Conservation (phyloP, 2,888 invertebrate genomes). For the Anthoptus insignis region DNA sequence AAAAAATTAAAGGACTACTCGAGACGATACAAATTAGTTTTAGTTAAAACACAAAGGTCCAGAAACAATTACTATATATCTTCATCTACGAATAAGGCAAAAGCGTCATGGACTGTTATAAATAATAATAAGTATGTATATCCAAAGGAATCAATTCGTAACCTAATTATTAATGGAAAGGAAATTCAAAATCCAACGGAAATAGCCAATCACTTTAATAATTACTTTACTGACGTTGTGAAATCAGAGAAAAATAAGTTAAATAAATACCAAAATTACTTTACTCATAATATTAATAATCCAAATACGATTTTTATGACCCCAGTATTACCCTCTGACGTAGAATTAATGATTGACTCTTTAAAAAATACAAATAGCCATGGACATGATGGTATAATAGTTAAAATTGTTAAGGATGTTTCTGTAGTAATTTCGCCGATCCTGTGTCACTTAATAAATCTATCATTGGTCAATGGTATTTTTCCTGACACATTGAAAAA, state of each 20-base stretch:
- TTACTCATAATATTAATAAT: background rate
- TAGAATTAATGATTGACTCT: background rate
- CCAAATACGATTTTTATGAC: constrained; percentile 10
- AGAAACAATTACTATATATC: background rate
- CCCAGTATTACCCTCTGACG: background rate
- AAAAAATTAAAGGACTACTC: background rate
- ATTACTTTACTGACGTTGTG: constrained; percentile 1
- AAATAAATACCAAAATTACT: background rate
- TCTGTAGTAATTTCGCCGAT: background rate
- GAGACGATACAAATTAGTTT: background rate
- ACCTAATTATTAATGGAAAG: background rate
- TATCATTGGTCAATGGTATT: constrained; percentile 1
- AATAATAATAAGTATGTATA: background rate
- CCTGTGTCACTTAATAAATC: background rate
- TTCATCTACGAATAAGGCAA: background rate
- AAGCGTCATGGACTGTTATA: constrained; percentile 1
- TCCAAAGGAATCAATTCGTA: background rate
- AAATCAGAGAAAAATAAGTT: no score
- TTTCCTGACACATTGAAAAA: constrained; percentile 11
- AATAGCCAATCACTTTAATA: constrained; percentile 1
- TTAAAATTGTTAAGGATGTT: constrained; percentile 8
- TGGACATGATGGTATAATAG: constrained; percentile 4
- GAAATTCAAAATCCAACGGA: background rate
- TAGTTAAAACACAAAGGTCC: background rate
- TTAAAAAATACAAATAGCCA: constrained; percentile 8